A percentile compares a stretch with the other conserved stretches of the same genome.
Conservation (phyloP, 2,797 vertebrate species). For the Rallus crepitans region DNA sequence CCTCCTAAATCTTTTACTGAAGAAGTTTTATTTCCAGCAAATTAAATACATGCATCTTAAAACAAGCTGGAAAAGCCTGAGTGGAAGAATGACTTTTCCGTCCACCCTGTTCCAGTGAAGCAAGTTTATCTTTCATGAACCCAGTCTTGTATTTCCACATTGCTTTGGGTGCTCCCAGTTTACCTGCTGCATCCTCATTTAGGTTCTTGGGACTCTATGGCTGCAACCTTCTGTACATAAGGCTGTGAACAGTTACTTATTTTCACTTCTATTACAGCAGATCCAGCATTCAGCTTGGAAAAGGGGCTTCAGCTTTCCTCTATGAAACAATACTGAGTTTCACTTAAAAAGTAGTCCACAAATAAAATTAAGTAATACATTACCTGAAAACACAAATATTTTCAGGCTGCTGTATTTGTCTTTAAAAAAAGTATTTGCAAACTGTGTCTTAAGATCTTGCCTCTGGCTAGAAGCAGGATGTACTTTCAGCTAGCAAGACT, state of each 20-base stretch:
- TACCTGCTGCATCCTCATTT: background rate
- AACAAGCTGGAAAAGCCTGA: background rate
- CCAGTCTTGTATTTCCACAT: background rate
- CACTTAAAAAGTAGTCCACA: background rate
- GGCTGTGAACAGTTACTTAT: background rate
- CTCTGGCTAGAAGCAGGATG: background rate
- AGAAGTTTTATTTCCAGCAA: background rate
- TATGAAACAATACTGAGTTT: background rate
- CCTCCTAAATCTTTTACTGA: background rate
- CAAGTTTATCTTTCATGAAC: constrained; percentile 1
- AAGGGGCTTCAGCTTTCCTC: background rate
- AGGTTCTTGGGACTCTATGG: background rate
- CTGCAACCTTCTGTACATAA: background rate
- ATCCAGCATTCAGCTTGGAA: background rate
- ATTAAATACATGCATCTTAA: background rate
- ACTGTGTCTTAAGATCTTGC: background rate
- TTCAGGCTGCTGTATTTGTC: background rate
- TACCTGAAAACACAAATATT: background rate
- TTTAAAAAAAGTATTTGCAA: background rate
- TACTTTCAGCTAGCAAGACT: background rate
- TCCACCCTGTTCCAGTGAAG: background rate
- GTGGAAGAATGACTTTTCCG: background rate
- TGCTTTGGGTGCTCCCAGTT: background rate
- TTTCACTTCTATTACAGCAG: background rate
- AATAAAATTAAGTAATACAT: background rate